phyloP scores from a whole-genome alignment of 2,888 invertebrate genomes.

The Drosophila birchii region DNA sequence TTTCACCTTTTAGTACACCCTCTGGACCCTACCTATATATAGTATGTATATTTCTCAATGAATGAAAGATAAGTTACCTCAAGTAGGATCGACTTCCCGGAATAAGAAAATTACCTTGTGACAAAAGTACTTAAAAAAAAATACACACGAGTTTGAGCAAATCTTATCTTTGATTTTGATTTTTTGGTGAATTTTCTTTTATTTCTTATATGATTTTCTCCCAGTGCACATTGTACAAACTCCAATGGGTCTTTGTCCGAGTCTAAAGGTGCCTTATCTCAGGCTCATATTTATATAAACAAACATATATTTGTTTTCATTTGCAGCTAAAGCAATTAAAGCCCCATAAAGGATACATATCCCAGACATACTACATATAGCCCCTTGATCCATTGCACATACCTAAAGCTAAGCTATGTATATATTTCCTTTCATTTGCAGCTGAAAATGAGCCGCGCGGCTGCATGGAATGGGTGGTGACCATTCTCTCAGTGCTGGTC shows the following conservation, averaged over 20 bases:
- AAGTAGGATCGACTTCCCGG: conserved; percentile 6
- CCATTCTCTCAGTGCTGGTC: conserved; percentile 89
- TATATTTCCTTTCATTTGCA: conserved; percentile 25
- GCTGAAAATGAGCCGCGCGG: conserved; percentile 88
- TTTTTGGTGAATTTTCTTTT: neutral
- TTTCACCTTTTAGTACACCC: neutral
- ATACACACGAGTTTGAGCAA: neutral
- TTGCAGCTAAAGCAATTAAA: neutral
- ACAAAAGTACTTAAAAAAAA: neutral
- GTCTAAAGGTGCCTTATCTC: conserved; percentile 4
- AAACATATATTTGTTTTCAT: neutral
- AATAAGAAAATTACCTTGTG: neutral
- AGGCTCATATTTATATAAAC: neutral
- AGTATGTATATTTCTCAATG: neutral
- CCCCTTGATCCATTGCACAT: neutral
- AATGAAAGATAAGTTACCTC: conserved; percentile 3
- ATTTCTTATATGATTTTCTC: neutral
- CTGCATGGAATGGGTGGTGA: conserved; percentile 90
- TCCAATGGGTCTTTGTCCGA: neutral
- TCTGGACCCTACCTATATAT: neutral
- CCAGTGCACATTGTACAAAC: neutral
- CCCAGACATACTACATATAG: no score
- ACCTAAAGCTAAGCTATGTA: neutral
- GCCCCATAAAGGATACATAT: neutral
- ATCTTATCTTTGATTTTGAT: neutral